Conservation (phyloP, 2,888 invertebrate genomes). For the Halictus ligatus region DNA sequence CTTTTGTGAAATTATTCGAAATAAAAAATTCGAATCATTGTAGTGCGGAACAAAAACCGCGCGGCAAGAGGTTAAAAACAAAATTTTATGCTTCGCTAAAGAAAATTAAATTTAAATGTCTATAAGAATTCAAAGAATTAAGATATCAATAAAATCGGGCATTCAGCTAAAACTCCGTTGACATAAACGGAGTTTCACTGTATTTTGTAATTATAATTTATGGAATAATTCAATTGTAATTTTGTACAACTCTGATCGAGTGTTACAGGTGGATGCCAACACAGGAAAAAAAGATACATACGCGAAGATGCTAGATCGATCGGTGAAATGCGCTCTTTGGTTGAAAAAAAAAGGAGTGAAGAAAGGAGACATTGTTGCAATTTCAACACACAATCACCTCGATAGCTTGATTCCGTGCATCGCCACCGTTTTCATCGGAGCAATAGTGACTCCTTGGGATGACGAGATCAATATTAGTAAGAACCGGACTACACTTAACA, state of each 20-base stretch:
- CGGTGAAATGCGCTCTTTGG: conserved; percentile 78
- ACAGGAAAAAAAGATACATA: conserved; percentile 71
- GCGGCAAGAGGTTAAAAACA: too few species aligned
- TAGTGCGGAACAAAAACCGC: too few species aligned
- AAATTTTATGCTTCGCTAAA: too few species aligned
- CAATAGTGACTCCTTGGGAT: conserved; percentile 77
- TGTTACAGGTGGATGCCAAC: conserved; percentile 69
- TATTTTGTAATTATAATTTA: too few species aligned
- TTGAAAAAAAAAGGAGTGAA: conserved; percentile 71
- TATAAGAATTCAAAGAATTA: too few species aligned
- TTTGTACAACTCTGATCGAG: neutral
- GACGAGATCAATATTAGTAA: conserved; percentile 71
- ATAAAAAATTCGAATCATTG: too few species aligned
- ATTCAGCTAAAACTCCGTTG: too few species aligned
- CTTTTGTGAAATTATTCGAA: too few species aligned
- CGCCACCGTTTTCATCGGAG: conserved; percentile 72
- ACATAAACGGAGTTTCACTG: too few species aligned
- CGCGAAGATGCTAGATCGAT: conserved; percentile 68
- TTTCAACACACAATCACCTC: conserved; percentile 75
- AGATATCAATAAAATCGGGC: too few species aligned
- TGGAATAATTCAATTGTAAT: too few species aligned
- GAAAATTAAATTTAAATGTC: too few species aligned
- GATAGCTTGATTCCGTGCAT: conserved; percentile 74
- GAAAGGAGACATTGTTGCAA: conserved; percentile 70
- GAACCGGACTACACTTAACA: neutral